A percentile compares a stretch with the other conserved stretches of the same genome.
phyloP scores from a whole-genome alignment of 2,113 vertebrate species.

The Choloepus hoffmanni region DNA sequence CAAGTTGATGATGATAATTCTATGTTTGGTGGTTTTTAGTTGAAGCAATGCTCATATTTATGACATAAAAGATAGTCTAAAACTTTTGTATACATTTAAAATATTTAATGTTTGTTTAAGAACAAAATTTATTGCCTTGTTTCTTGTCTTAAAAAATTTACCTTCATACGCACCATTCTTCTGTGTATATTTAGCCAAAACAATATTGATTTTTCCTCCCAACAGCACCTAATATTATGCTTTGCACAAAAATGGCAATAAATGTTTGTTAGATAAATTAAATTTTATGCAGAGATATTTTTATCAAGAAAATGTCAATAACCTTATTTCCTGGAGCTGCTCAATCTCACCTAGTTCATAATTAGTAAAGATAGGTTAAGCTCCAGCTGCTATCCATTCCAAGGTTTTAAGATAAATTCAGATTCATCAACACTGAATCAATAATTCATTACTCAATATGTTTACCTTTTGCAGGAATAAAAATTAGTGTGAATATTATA shows the following conservation, averaged over 20 bases:
- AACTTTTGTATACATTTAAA: conserved; percentile 35
- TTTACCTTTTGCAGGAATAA: not conserved
- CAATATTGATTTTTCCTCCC: not conserved
- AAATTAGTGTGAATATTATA: not conserved
- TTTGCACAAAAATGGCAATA: conserved; percentile 20
- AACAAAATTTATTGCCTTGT: not conserved
- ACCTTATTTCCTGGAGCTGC: not conserved
- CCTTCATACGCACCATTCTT: not conserved
- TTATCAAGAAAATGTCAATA: conserved; percentile 40
- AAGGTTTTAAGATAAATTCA: conserved; percentile 25
- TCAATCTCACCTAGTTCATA: not conserved
- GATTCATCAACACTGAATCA: not conserved
- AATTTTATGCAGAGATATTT: not conserved
- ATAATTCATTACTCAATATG: conserved; percentile 42
- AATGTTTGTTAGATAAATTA: conserved; percentile 8
- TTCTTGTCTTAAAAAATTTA: not conserved
- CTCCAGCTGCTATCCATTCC: not conserved
- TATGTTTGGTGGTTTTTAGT: not conserved
- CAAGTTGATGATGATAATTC: conserved; percentile 18
- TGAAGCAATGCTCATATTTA: not conserved
- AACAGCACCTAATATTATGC: not conserved
- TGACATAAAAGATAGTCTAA: conserved; percentile 27
- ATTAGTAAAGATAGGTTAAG: not conserved
- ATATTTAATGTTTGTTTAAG: conserved; percentile 43
- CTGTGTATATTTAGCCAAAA: not conserved